Base-by-base conservation (phyloP, 92 coral and sea anemone species). In the Zoanthus sansibaricus region DNA sequence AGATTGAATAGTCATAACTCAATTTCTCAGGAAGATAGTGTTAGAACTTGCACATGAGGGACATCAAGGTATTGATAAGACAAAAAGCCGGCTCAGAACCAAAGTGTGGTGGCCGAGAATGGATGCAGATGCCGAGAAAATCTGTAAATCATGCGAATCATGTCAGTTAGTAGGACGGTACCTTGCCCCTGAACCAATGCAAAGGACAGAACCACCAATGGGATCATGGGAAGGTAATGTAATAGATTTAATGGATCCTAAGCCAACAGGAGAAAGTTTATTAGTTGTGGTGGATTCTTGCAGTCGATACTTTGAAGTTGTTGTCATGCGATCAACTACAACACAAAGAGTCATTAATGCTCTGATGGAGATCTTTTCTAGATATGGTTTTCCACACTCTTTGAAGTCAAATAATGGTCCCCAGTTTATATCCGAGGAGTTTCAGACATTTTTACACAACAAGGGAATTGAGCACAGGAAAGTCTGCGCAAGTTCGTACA, bases 101-200 rank as follows among this genome's bases (percentile, higher is more conserved):
- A 25, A n/a, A n/a, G 25, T 25, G 25, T 25, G 25, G 25, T 25
- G 25, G 25, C 25, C 25, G 25, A 25, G 0, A 25, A 25, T 25
- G 25, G 25, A 25, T 25, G 25, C 25, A 25, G 25, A 25, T 25
- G 25, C 25, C 25, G 25, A 25, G 25, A 25, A 25, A 25, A 25
- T 25, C 25, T 25, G 25, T 25, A 25, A 25, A 79, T 75, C 91
- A 0, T 91, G 93, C 73, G 86, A 73, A 52, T 92, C 90, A 46
- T 89, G 94, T 79, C 94, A 91, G 58, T 55, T 74, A 10, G 94
- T 88, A 12, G 87, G 89, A 0, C 85, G 73, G 72, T 69, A 75
- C 32, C 67, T 33, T 80, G 69, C 54, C 8, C 92, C 94, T 4
- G 92, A 92, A 69, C 94, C 94, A 4, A 78, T 77, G 87, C 77